Conservation (phyloP, 1,140 invertebrate genomes). For the Tetramorium parvispinum region DNA sequence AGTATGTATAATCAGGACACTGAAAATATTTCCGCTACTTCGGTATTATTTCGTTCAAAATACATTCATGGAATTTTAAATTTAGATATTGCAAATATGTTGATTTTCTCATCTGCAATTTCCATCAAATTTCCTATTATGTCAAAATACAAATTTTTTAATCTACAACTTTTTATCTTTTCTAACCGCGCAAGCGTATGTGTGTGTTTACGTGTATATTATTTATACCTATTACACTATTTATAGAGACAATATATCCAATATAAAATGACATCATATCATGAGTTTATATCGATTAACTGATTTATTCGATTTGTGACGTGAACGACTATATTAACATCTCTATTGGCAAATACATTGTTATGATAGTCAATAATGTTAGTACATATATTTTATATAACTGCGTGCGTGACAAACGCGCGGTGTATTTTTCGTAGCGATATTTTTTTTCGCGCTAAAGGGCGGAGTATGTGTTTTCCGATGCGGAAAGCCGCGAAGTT, state of each 20-base stretch:
- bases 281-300: neutral
- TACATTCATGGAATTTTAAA: constrained; percentile 39
- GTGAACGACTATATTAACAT: neutral
- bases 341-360: neutral
- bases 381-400: neutral
- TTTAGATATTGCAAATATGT: constrained; percentile 6
- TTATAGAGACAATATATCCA: neutral
- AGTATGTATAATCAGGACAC: neutral
- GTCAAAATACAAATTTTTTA: constrained; percentile 9
- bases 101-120: constrained; percentile 13
- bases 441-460: neutral
- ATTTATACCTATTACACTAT: neutral
- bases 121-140: constrained; percentile 25
- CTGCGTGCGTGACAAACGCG: neutral
- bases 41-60: constrained; percentile 33
- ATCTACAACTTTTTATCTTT: neutral
- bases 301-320: neutral
- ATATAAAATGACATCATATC: neutral
- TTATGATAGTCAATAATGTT: neutral
- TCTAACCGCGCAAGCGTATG: neutral
- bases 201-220: no score
- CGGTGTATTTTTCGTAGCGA: constrained; percentile 19
- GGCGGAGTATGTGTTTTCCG: constrained; percentile 53
- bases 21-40: constrained; percentile 36
- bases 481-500: constrained; percentile 43